Evolutionary conservation across 2,888 invertebrate species (phyloP), one percentile per base, ranked within the genome.

Genomic region (Caenorhabditis uteleia): DNA sequence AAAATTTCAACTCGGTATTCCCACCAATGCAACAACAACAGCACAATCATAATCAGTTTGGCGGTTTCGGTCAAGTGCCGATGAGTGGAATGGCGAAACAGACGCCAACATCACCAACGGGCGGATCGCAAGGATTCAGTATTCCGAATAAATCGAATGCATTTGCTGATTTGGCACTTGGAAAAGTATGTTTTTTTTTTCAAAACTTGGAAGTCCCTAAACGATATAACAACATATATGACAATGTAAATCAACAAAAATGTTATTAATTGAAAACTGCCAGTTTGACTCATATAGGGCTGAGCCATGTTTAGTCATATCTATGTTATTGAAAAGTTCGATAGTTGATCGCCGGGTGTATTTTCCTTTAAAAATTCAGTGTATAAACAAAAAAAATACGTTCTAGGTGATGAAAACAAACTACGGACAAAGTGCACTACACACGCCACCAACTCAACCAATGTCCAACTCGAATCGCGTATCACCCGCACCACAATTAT

Each of bases 131-230:
- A 48, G 58, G 44, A 25, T 65, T 65, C 44, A 59, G 27, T 36
- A 62, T 68, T 44, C 65, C 71, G 3, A 62, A 60, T 31, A 71
- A 71, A 23, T 34, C 59, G 8, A 71, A 71, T 33, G 68, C 71
- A 6, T 71, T 71, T 26, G 71, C 71, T 14, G 71, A 71, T 50
- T 42, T 71, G 29, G 61, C 71, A 14, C 46, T 71, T 3, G 71
- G 71, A 50, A 68, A 71, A 40, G 70, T 70, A 16, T 25, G 36
- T 27, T 29, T 39, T 33, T 5, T 45, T 18, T 29, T 20, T 16
- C 3, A 42, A 42, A 7, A 16, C n/a, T 39, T 7, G 31, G 14
- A 29, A n/a, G n/a, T n/a, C n/a, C n/a, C n/a, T n/a, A n/a, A n/a
- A n/a, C n/a, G n/a, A n/a, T n/a, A n/a, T 12, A 39, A 12, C 8